Base-by-base conservation (phyloP, 2,797 vertebrate genomes). In the Acrossocheilus fasciatus region DNA sequence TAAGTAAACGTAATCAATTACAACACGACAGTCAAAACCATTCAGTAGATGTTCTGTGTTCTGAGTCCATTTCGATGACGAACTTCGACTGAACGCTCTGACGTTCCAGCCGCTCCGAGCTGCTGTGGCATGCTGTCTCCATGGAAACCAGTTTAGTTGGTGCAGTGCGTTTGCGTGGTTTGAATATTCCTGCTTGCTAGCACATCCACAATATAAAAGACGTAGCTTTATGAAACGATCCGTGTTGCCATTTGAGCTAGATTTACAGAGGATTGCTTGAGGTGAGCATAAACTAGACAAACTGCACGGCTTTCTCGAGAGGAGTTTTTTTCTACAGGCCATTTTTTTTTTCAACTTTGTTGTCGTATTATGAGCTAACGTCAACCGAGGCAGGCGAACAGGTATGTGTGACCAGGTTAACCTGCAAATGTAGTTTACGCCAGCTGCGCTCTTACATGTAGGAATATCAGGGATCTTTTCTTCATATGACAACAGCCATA, bases 111-210 rank as follows among this genome's bases (percentile, higher is more conserved):
- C 14, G 89, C 81, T 87, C 81, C 4, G 43, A 83, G 69, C 87
- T 86, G 79, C 91, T 91, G 89, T 92, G 72, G 86, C 78, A 90
- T 87, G 90, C 86, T 88, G 95, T 96, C 92, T 81, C 94, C 93
- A 93, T 93, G 92, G 95, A 88, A 91, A 96, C 95, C 80, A 84
- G 86, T 90, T 90, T 87, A 89, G 90, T 88, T 90, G 93, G 91
- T 90, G 93, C 92, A 91, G 82, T 92, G 89, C 90, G 89, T 91
- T 90, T 90, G 90, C 90, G 90, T 89, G 90, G 89, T 91, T 64
- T 81, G 81, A 81, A 81, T 64, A 62, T 79, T 64, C 23, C 75
- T 84, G 81, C 54, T 74, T 43, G 78, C 78, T 66, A 86, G 84
- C 76, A 86, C 76, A 72, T n/a, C 66, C 39, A 59, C 50, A 30